Evolutionary conservation across 2,113 vertebrate species (phyloP).

Genomic region (Pardalotus punctatus): DNA sequence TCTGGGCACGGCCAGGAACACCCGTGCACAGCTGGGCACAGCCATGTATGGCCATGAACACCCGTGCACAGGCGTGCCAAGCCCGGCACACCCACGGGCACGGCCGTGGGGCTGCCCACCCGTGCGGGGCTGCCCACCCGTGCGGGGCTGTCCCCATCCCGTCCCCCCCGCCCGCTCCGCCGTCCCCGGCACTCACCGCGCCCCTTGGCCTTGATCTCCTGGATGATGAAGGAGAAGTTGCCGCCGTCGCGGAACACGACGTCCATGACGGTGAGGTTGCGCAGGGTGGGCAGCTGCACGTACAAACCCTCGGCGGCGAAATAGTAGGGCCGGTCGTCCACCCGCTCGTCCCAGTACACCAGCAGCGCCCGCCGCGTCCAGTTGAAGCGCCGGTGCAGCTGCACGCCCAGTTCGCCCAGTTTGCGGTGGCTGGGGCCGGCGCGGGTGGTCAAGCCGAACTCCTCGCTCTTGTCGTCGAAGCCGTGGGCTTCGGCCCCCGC

Average conservation of each 20-base stretch:
- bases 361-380: constrained; percentile 82
- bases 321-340: constrained; percentile 78
- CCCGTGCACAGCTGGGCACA: rapidly evolving
- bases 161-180: background rate
- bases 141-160: background rate
- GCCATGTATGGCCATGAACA: background rate
- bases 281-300: constrained; percentile 59
- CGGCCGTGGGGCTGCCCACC: background rate
- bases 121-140: background rate
- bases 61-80: background rate
- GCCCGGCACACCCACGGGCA: no score
- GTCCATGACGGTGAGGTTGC: constrained; percentile 79
- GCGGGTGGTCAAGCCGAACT: constrained; percentile 83
- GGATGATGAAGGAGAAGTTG: constrained; percentile 77
- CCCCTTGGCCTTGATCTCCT: constrained; percentile 73
- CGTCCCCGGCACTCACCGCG: constrained; percentile 69
- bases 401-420: constrained; percentile 82
- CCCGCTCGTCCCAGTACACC: constrained; percentile 81
- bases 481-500: constrained; percentile 85
- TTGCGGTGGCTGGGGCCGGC: constrained; percentile 88
- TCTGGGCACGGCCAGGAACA: background rate
- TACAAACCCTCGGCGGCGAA: constrained; percentile 88
- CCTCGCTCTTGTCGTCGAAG: constrained; percentile 69
- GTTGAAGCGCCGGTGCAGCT: constrained; percentile 82
- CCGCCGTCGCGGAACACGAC: constrained; percentile 67